phyloP scores from a whole-genome alignment of 1,140 invertebrate genomes.

The Ruditapes philippinarum region DNA sequence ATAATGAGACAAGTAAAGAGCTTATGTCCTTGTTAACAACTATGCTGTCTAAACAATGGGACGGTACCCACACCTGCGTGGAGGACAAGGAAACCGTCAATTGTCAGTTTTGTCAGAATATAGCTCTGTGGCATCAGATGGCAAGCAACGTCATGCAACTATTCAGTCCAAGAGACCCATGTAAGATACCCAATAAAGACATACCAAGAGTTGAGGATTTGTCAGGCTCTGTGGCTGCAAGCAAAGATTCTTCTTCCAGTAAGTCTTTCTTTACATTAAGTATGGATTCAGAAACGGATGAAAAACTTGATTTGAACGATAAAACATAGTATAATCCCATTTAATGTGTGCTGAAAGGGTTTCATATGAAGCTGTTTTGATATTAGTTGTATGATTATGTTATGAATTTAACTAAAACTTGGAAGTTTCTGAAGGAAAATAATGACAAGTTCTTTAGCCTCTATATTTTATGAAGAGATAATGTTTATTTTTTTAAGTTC shows the following conservation, averaged over 20 bases:
- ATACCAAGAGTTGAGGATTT: slow-evolving; percentile 84
- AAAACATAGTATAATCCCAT: too few species aligned
- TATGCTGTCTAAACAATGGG: slow-evolving; percentile 93
- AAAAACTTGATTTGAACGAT: too few species aligned
- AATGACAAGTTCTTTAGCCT: too few species aligned
- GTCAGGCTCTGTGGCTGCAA: slow-evolving; percentile 58
- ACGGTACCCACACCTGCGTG: slow-evolving; percentile 91
- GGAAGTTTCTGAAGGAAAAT: too few species aligned
- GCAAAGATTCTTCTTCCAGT: slow-evolving; percentile 58
- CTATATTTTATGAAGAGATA: too few species aligned
- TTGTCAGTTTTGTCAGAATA: slow-evolving; percentile 96
- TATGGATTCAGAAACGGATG: too few species aligned
- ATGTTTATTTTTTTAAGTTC: too few species aligned
- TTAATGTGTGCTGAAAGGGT: too few species aligned
- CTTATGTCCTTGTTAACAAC: slow-evolving; percentile 93
- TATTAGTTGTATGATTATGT: too few species aligned
- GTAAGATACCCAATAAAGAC: slow-evolving; percentile 85
- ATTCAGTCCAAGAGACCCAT: slow-evolving; percentile 88
- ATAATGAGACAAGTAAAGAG: slow-evolving; percentile 92
- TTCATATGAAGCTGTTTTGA: too few species aligned
- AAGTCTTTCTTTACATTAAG: too few species aligned
- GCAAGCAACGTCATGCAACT: slow-evolving; percentile 93
- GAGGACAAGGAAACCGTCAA: slow-evolving; percentile 88
- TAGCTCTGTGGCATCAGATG: slow-evolving; percentile 97
- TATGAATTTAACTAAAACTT: too few species aligned